Evolutionary conservation across 2,797 vertebrate species (phyloP).

Genomic region (Dryobates pubescens): DNA sequence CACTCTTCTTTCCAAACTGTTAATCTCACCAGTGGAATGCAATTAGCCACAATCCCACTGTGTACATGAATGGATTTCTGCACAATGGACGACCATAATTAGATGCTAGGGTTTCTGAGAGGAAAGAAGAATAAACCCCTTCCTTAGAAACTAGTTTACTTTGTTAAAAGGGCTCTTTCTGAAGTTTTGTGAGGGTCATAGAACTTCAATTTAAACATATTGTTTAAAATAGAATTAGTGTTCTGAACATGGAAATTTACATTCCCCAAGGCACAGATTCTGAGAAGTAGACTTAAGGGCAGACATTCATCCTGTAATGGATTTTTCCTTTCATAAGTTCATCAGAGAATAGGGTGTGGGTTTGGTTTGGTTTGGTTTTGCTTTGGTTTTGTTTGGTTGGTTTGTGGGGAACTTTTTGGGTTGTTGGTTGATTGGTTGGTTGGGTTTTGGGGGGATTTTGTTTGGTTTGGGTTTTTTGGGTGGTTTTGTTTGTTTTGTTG

Average conservation of each 20-base stretch:
- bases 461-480: too few relatives aligned
- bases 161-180: background rate
- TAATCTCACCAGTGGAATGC: background rate
- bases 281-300: slow-evolving; percentile 25
- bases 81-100: background rate
- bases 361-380: too few relatives aligned
- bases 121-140: background rate
- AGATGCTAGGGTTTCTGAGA: background rate
- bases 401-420: too few relatives aligned
- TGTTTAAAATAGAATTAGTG: slow-evolving; percentile 39
- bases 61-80: background rate
- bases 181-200: background rate
- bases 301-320: slow-evolving; percentile 25
- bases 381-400: too few relatives aligned
- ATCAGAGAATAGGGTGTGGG: background rate
- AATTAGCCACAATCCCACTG: background rate
- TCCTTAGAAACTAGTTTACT: background rate
- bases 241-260: slow-evolving; percentile 11
- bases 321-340: slow-evolving; percentile 39
- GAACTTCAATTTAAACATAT: background rate
- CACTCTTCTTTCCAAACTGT: background rate
- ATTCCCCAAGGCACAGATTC: background rate
- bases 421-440: too few relatives aligned
- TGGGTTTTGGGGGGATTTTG: too few relatives aligned
- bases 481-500: too few relatives aligned